Percentiles rank a stretch among this genome's conserved stretches.
Conservation (phyloP, 2,888 invertebrate genomes). For the Archaeoteleia sp. region DNA sequence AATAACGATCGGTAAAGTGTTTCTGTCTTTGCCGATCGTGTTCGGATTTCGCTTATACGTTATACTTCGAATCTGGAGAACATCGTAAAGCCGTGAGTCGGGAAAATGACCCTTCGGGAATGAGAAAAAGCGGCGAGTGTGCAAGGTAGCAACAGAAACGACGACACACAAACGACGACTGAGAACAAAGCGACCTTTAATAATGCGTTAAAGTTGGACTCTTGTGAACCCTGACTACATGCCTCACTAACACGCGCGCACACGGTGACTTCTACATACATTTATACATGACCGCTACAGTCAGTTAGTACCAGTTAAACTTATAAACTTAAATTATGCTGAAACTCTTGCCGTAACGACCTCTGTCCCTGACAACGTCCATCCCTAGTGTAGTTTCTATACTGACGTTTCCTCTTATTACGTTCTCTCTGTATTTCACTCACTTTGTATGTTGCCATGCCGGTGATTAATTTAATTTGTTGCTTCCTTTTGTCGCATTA, state of each 20-base stretch:
- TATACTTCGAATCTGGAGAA: not conserved
- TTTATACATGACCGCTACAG: constrained; percentile 11
- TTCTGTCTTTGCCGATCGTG: constrained; percentile 19
- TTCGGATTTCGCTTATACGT: constrained; percentile 21
- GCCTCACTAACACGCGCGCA: not conserved
- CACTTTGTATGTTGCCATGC: constrained; percentile 19
- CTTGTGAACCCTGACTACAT: constrained; percentile 7
- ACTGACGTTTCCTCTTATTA: constrained; percentile 16
- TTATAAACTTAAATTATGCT: constrained; percentile 42
- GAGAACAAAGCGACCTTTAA: constrained; percentile 26
- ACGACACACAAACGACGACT: constrained; percentile 34
- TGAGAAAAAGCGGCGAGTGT: constrained; percentile 23
- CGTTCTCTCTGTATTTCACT: constrained; percentile 17
- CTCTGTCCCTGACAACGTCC: constrained; percentile 27
- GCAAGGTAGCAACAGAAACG: constrained; percentile 19
- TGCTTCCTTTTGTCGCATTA: not conserved
- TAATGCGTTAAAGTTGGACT: constrained; percentile 15
- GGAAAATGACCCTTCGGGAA: constrained; percentile 31
- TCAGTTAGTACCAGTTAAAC: constrained; percentile 32
- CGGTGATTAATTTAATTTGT: constrained; percentile 26
- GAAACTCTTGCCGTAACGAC: constrained; percentile 18
- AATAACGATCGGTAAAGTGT: constrained; percentile 23
- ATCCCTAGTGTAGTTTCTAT: constrained; percentile 9
- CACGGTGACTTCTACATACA: not conserved
- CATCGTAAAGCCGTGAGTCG: not conserved